phyloP scores from a whole-genome alignment of 2,113 vertebrate genomes.

The Peromyscus maniculatus region DNA sequence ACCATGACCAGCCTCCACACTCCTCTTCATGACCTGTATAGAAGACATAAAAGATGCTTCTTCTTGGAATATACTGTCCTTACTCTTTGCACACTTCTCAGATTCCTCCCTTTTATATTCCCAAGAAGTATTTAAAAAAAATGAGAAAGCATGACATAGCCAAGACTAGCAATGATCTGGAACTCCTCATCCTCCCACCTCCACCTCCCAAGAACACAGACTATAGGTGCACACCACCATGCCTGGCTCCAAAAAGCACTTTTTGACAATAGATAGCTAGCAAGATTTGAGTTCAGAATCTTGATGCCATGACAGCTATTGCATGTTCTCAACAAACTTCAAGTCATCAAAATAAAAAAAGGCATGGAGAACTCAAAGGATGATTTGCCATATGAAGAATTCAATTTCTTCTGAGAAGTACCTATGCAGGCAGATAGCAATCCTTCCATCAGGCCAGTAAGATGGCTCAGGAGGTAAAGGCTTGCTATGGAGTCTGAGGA shows the following conservation, averaged over 20 bases:
- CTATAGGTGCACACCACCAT: neutral
- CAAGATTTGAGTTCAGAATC: neutral
- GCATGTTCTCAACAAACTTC: neutral
- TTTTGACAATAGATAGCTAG: neutral
- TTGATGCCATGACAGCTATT: neutral
- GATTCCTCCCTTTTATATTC: neutral
- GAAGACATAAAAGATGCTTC: neutral
- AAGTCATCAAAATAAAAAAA: neutral
- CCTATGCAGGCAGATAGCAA: neutral
- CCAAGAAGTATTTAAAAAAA: neutral
- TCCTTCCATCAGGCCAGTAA: neutral
- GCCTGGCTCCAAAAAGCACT: neutral
- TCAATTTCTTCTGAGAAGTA: conserved; percentile 9
- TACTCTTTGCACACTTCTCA: neutral
- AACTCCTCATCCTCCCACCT: neutral
- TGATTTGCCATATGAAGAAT: neutral
- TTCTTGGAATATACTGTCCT: neutral
- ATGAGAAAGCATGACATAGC: neutral
- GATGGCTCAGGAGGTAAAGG: neutral
- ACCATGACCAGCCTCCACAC: neutral
- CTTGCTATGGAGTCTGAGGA: neutral
- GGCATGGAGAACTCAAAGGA: neutral
- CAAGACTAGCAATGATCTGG: neutral
- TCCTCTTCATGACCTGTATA: neutral
- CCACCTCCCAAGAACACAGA: neutral